phyloP scores from a whole-genome alignment of 1,140 invertebrate genomes.

The Hormaphis cornu region DNA sequence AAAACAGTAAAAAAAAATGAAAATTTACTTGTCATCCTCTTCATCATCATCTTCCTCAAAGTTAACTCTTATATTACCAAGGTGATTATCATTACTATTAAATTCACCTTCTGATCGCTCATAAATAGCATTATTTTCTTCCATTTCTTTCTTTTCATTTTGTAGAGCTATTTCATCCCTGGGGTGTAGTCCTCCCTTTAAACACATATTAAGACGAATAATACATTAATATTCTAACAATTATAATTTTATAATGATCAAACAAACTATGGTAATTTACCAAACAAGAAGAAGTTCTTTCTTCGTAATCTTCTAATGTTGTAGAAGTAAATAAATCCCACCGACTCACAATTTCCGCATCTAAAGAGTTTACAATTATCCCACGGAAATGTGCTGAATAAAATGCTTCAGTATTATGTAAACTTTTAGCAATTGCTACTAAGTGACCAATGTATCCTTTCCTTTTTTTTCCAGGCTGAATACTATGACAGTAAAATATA shows the following conservation, averaged over 20 bases:
- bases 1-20: not conserved
- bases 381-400: constrained; percentile 7
- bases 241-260: too few relatives aligned
- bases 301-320: constrained; percentile 3
- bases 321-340: constrained; percentile 21
- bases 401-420: constrained; percentile 24
- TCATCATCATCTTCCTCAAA: constrained; percentile 13
- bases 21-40: constrained; percentile 8
- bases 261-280: not conserved
- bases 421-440: constrained; percentile 17
- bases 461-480: constrained; percentile 13
- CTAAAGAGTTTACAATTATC: constrained; percentile 24
- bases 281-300: constrained; percentile 18
- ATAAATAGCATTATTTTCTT: constrained; percentile 13
- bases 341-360: not conserved
- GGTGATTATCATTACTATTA: constrained; percentile 20
- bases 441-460: constrained; percentile 23
- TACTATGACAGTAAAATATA: not conserved
- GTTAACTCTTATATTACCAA: constrained; percentile 1
- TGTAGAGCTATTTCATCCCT: constrained; percentile 8
- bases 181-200: constrained; percentile 13
- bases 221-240: not conserved
- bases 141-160: constrained; percentile 6
- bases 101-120: constrained; percentile 7
- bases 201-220: not conserved